phyloP scores from a whole-genome alignment of 2,888 invertebrate species.

The Drosophila atripex region DNA sequence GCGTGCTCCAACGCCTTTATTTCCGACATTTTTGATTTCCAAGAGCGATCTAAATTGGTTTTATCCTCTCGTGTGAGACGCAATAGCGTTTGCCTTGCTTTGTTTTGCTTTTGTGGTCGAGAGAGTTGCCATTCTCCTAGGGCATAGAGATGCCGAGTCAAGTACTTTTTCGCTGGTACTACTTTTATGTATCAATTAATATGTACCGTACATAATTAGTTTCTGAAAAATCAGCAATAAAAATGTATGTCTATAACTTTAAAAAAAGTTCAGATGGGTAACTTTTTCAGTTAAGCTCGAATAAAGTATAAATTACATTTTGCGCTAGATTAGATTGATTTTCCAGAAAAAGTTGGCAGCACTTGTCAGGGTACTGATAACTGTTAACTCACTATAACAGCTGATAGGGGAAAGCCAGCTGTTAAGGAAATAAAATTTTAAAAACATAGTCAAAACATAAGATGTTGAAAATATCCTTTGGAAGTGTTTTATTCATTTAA shows the following conservation, averaged over 20 bases:
- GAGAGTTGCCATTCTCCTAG: slow-evolving; percentile 19
- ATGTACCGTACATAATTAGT: neutral
- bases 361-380: neutral
- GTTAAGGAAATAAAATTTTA: neutral
- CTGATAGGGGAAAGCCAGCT: neutral
- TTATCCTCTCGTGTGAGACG: slow-evolving; percentile 27
- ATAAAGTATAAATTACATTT: neutral
- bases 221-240: neutral
- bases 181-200: neutral
- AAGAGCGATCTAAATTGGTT: slow-evolving; percentile 7
- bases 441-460: neutral
- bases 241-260: neutral
- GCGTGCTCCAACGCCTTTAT: slow-evolving; percentile 97
- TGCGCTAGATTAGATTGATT: neutral
- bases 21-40: slow-evolving; percentile 89
- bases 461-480: neutral
- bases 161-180: neutral
- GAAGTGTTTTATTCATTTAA: neutral
- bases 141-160: neutral
- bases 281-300: neutral
- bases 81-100: slow-evolving; percentile 38
- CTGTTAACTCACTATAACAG: neutral
- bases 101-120: slow-evolving; percentile 31
- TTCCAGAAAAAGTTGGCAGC: neutral
- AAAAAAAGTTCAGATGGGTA: neutral